Base-by-base conservation (phyloP, 2,888 invertebrate species). In the Idaea biselata region DNA sequence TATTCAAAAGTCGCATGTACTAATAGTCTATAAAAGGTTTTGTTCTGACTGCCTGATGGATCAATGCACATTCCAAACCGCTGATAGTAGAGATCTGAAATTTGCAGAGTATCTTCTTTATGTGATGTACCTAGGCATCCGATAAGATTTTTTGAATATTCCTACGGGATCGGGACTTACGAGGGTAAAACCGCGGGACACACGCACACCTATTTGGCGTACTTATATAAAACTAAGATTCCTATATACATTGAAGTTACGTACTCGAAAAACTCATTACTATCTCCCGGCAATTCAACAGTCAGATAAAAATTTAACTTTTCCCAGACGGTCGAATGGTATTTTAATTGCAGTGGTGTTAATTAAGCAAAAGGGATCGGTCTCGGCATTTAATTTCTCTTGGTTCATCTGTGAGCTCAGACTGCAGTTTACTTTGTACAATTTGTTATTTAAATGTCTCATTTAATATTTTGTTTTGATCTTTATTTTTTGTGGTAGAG, bases 331-430 rank as follows among this genome's bases (percentile, higher is more conserved):
- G 59, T 63, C 81, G 83, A 84, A 87, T 84, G 87, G 87, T 86
- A 89, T 89, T 91, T 90, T 91, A 91, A 91, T 91, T 89, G 89
- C 82, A 82, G 79, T 80, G 77, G 79, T 82, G 84, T 88, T 90
- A 89, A 89, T 90, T 89, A 88, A 85, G 81, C 79, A 79, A 80
- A 86, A 70, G 68, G 67, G 70, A 65, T 62, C 32, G 54, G 57
- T 44, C 33, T 59, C 58, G 60, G 57, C 17, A 18, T 72, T 70
- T 66, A 61, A 68, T 65, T 65, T 60, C 56, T 64, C 61, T 59
- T 57, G 56, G 60, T 65, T 66, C 70, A 67, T 68, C 58, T 58
- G 62, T 66, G 61, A 55, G 56, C 58, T 55, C 68, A 62, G 65
- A 69, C 66, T 69, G 67, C 63, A 67, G 67, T 68, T 69, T 64